Conservation (phyloP, 1,140 invertebrate genomes). For the Trichoplusia ni region DNA sequence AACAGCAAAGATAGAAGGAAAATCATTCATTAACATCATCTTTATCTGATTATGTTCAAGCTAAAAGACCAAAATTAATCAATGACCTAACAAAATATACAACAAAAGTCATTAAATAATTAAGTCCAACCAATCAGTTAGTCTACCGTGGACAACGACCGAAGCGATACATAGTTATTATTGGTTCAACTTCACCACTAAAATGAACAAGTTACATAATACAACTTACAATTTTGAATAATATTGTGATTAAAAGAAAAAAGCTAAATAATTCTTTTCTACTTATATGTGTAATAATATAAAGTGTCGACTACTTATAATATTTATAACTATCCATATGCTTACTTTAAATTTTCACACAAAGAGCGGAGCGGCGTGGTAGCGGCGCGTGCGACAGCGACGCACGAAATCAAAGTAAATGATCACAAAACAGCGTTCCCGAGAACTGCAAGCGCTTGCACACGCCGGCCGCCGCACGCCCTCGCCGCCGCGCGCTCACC, state of each 20-base stretch:
- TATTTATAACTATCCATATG: constrained; percentile 76
- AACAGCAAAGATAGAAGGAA: constrained; percentile 81
- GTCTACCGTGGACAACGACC: constrained; percentile 60
- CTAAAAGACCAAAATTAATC: constrained; percentile 79
- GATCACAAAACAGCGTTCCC: background rate
- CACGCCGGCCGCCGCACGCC: constrained; percentile 26
- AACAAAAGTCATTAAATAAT: constrained; percentile 82
- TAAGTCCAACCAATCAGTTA: constrained; percentile 74
- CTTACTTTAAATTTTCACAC: constrained; percentile 79
- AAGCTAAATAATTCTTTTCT: constrained; percentile 80
- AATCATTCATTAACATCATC: constrained; percentile 77
- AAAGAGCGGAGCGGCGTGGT: constrained; percentile 55
- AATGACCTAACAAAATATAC: constrained; percentile 82
- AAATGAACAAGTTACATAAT: constrained; percentile 77
- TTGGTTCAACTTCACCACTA: constrained; percentile 67
- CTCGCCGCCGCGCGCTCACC: constrained; percentile 22
- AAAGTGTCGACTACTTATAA: constrained; percentile 81
- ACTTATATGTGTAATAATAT: constrained; percentile 81
- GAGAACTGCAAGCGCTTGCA: background rate
- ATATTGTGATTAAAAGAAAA: constrained; percentile 80
- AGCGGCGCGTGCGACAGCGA: constrained; percentile 14
- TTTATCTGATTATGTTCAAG: constrained; percentile 76
- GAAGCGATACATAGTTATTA: constrained; percentile 60
- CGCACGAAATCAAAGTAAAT: too few relatives aligned
- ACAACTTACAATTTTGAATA: constrained; percentile 81